A percentile compares a stretch with the other conserved stretches of the same genome.
Evolutionary conservation across 2,888 invertebrate genomes (phyloP).

Genomic region (Xestia sexstrigata): DNA sequence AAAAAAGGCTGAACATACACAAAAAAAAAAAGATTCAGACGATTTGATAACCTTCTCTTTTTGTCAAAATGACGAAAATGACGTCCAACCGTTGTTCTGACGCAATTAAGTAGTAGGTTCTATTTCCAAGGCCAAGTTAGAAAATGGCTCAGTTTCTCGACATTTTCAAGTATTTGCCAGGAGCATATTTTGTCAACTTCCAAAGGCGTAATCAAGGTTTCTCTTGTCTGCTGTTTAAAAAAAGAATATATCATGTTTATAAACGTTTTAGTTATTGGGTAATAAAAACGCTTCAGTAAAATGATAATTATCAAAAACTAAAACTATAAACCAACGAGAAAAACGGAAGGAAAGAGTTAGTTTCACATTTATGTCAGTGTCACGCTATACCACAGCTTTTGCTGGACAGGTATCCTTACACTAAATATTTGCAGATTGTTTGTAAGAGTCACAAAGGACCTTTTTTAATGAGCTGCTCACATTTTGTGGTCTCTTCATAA

Average conservation of each 20-base stretch:
- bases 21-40: no score
- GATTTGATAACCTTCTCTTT: no score
- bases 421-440: slow-evolving; percentile 30
- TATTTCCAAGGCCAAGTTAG: background rate
- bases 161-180: background rate
- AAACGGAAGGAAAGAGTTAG: no score
- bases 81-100: background rate
- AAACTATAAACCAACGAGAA: background rate
- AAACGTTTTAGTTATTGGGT: background rate
- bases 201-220: background rate
- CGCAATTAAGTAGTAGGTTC: no score
- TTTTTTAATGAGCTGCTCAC: slow-evolving; percentile 45
- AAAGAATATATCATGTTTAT: background rate
- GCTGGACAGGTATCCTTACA: slow-evolving; percentile 10
- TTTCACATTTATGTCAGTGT: background rate
- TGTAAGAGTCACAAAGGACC: slow-evolving; percentile 16
- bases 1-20: no score
- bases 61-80: background rate
- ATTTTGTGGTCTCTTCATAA: slow-evolving; percentile 25
- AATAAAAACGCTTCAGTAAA: background rate
- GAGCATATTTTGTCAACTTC: no score
- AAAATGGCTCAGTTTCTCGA: background rate
- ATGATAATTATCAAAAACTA: no score
- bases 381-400: background rate
- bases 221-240: background rate